Evolutionary conservation across 2,113 vertebrate species (phyloP), one percentile per base, ranked within the genome.

Genomic region (Menidia beryllina): DNA sequence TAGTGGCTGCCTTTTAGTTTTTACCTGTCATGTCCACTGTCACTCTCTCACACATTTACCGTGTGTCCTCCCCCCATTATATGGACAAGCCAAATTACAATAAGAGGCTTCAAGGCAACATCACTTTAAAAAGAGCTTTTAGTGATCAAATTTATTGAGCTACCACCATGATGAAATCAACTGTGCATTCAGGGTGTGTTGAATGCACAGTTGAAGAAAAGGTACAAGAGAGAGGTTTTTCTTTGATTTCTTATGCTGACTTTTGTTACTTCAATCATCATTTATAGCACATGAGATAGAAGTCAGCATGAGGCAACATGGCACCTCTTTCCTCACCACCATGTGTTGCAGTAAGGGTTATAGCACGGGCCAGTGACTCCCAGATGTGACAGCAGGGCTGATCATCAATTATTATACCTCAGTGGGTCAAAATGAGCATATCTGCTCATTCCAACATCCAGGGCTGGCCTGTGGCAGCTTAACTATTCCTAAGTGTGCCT

Each of bases 391-490:
- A 93, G 91, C 89, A 89, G 87, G 91, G 69, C 86, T 93, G 91
- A 93, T 94, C 91, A 94, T 94, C 92, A 93, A 93, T 94, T 94
- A 94, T 94, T 91, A 93, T 93, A 93, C 92, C 90, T 93, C 91
- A 93, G 88, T 93, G 89, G 79, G 83, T 93, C 87, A 91, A 91
- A 93, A 91, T 91, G 88, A 92, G 88, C 89, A 90, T 86, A 83
- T 88, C 85, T 76, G 77, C 85, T 88, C 86, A 59, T 83, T 73
- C 77, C 83, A 83, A 67, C 78, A 81, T 73, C 71, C 47, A 41
- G 72, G 12, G 45, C 70, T 68, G 79, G 77, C 83, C 83, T 70
- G 74, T 85, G 83, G 90, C 66, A 39, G 48, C 72, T 66, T 67
- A 82, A 70, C 62, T 49, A 39, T 50, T 36, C 84, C 86, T 91